These are phyloP conservation scores for Gibbula magus DNA, from an alignment of 2,888 invertebrate species.

Conservation along the genomic window DNA sequence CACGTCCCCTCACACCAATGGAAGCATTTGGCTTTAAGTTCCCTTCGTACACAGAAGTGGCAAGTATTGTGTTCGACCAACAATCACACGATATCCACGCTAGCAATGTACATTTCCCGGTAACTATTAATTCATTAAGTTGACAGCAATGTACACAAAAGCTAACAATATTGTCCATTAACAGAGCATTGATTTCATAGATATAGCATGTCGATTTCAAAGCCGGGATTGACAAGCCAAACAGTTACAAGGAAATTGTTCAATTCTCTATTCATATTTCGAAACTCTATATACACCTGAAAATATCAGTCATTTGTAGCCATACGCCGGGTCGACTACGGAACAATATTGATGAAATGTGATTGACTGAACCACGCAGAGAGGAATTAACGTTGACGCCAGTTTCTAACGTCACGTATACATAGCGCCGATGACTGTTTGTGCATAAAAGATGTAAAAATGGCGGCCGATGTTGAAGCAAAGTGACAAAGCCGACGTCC, in stretches of 20 bases:
- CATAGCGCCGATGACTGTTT: not conserved
- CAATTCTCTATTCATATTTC: not conserved
- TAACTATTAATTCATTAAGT: not conserved
- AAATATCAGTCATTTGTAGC: slow-evolving; percentile 1
- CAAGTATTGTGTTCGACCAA: slow-evolving; percentile 6
- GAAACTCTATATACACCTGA: not conserved
- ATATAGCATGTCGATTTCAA: slow-evolving; percentile 11
- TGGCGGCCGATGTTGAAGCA: not conserved
- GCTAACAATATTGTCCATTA: slow-evolving; percentile 2
- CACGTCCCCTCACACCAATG: no score
- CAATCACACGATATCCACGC: not conserved
- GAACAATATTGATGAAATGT: slow-evolving; percentile 5
- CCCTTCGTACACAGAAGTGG: not conserved
- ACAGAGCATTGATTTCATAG: slow-evolving; percentile 12
- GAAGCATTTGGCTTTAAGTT: no score
- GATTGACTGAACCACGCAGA: not conserved
- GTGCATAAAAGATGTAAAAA: slow-evolving; percentile 13
- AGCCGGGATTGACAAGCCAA: not conserved
- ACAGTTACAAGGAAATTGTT: slow-evolving; percentile 18
- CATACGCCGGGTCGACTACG: not conserved
- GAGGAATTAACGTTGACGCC: slow-evolving; percentile 7
- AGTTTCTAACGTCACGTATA: not conserved
- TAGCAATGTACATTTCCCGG: not conserved
- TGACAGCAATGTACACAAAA: slow-evolving; percentile 17
- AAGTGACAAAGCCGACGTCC: slow-evolving; percentile 9